Evolutionary conservation across 1,140 invertebrate species (phyloP), one percentile per base, ranked within the genome.

Genomic region (Trichonephila inaurata): DNA sequence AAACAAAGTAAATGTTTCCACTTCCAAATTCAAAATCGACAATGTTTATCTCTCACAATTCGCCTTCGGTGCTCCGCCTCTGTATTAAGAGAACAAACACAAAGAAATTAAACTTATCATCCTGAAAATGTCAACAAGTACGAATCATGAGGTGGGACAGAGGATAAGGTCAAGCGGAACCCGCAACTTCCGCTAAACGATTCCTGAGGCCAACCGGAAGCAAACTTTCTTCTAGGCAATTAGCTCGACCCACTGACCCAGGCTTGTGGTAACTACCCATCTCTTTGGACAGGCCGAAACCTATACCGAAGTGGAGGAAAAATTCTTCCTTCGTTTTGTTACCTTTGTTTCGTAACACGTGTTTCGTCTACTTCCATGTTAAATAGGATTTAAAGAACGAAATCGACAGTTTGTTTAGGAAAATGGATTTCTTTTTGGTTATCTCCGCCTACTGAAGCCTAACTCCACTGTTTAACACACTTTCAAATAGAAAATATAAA

Each of bases 91-190:
- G 64, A 33, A 24, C 69, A 72, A 51, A 77, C 24, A 33, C 21
- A 66, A 66, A 21, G 21, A 12, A 69, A 69, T 24, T 5, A 69
- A 14, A 24, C 66, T n/a, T 14, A 12, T 24, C 66, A 28, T 69
- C 66, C 66, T 69, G 10, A 28, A 69, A 69, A 24, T 69, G 66
- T 69, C 66, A 69, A 69, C 66, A 69, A 69, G 24, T 82, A 33
- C 33, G 6, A 60, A 58, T 86, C 44, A 19, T 51, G 51, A 51
- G 51, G 51, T 28, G 21, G 8, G 12, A 85, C 82, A 58, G 21
- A 77, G 24, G 72, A 85, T 33, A 87, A 87, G 85, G 85, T 87
- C 85, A 64, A 87, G 24, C 85, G 85, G 61, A 87, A 87, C 58
- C 7, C 18, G 8, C 58, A 0, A 87, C 85, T 87, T 87, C 85